phyloP scores from a whole-genome alignment of 2,113 vertebrate genomes.

The Chlamydotis undulata region DNA sequence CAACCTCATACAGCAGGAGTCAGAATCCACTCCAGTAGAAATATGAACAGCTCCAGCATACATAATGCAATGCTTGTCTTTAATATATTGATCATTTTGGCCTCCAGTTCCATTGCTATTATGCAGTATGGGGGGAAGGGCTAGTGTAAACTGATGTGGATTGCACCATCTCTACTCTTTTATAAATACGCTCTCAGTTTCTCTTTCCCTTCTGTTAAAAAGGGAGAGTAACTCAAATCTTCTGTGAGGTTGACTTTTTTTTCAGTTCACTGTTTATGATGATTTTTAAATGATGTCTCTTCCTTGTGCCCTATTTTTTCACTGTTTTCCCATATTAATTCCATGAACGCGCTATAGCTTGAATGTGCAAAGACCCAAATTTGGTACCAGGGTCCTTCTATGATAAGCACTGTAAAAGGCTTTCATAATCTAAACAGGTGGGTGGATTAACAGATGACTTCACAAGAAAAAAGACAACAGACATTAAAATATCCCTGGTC shows the following conservation, averaged over 20 bases:
- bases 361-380: background rate
- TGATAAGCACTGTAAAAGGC: background rate
- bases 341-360: accelerated
- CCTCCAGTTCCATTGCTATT: background rate
- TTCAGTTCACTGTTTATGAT: background rate
- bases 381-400: accelerated
- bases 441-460: background rate
- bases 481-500: background rate
- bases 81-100: background rate
- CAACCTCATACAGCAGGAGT: background rate
- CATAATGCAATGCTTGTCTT: background rate
- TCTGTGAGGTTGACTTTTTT: background rate
- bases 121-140: background rate
- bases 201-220: background rate
- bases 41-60: background rate
- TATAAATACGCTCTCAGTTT: background rate
- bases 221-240: background rate
- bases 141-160: background rate
- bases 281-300: background rate
- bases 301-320: background rate
- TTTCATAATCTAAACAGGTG: background rate
- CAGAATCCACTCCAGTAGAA: background rate
- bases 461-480: background rate
- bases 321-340: background rate
- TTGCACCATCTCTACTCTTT: background rate